phyloP scores from a whole-genome alignment of 2,797 vertebrate genomes.

The Coreius guichenoti region DNA sequence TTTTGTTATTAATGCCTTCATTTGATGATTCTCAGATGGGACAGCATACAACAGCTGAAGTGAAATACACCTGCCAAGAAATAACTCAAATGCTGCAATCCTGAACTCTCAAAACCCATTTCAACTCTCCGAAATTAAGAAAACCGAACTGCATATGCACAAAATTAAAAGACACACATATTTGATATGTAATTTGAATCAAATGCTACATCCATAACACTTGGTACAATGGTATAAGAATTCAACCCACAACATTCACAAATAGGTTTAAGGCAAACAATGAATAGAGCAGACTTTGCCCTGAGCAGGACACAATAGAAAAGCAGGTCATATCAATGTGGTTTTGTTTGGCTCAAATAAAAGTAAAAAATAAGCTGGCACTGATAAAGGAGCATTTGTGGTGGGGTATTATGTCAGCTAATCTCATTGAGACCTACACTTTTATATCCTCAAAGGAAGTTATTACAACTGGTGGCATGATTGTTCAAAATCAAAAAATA shows the following conservation, averaged over 20 bases:
- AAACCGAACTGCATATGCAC: slow-evolving; percentile 12
- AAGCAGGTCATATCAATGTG: slow-evolving; percentile 36
- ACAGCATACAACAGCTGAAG: neutral
- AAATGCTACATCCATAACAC: slow-evolving; percentile 52
- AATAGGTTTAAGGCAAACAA: slow-evolving; percentile 51
- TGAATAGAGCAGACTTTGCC: slow-evolving; percentile 33
- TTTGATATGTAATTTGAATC: slow-evolving; percentile 43
- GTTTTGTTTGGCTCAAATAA: slow-evolving; percentile 49
- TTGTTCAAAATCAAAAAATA: slow-evolving; percentile 50
- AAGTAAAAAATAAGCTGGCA: slow-evolving; percentile 22
- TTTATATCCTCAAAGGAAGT: slow-evolving; percentile 57
- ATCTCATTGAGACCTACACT: slow-evolving; percentile 65
- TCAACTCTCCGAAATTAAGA: slow-evolving; percentile 24
- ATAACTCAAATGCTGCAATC: slow-evolving; percentile 3
- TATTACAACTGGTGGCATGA: slow-evolving; percentile 41
- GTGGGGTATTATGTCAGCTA: slow-evolving; percentile 33
- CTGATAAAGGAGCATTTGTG: neutral
- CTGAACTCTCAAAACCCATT: slow-evolving; percentile 20
- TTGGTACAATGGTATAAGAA: slow-evolving; percentile 32
- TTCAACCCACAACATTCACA: slow-evolving; percentile 29
- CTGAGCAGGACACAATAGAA: slow-evolving; percentile 47
- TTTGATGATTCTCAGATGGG: neutral
- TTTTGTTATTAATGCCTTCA: neutral
- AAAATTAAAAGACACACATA: slow-evolving; percentile 49
- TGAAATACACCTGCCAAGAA: neutral